phyloP scores from a whole-genome alignment of 2,113 vertebrate genomes.

The Litocranius walleri region DNA sequence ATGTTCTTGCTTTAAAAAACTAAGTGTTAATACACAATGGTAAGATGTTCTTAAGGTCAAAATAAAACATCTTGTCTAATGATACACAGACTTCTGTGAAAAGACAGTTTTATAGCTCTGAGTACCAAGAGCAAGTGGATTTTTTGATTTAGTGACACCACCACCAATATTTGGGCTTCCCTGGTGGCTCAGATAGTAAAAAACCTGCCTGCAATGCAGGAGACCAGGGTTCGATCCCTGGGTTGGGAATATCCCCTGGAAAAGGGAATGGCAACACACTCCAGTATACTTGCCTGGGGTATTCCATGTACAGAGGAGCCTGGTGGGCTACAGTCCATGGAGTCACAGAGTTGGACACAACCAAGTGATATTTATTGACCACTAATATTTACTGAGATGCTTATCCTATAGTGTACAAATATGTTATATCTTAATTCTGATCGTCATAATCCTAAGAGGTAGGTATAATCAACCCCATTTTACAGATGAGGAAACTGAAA shows the following conservation, averaged over 20 bases:
- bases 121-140: not conserved
- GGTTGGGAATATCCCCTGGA: not conserved
- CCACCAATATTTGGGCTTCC: not conserved
- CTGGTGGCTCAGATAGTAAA: not conserved
- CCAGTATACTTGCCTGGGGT: not conserved
- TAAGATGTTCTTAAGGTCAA: slow-evolving; percentile 6
- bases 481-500: not conserved
- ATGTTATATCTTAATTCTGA: not conserved
- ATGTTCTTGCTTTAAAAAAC: not conserved
- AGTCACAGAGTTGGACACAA: not conserved
- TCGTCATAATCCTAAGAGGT: not conserved
- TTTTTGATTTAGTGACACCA: not conserved
- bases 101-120: not conserved
- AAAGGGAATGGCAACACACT: not conserved
- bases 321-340: not conserved
- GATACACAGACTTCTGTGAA: not conserved
- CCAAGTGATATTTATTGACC: not conserved
- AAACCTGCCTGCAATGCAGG: not conserved
- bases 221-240: not conserved
- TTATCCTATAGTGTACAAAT: not conserved
- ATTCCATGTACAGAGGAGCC: not conserved
- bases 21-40: not conserved
- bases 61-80: not conserved
- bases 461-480: not conserved
- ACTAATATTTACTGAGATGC: not conserved